phyloP scores from a whole-genome alignment of 2,888 invertebrate genomes.

The Hydraecia micacea region DNA sequence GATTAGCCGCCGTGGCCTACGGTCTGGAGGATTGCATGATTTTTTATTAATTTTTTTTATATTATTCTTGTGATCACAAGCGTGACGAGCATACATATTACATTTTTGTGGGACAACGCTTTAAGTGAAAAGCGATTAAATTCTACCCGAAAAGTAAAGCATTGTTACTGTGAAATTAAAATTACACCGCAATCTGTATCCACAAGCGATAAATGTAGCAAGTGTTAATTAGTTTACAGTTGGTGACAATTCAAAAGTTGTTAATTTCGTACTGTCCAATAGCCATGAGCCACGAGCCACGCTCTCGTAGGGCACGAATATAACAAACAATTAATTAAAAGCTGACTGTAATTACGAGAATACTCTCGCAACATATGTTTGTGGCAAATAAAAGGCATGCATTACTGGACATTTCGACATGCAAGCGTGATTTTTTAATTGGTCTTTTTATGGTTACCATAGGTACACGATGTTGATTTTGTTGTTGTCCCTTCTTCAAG shows the following conservation, averaged over 20 bases:
- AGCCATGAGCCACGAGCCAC: slow-evolving; percentile 48
- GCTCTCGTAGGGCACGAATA: slow-evolving; percentile 62
- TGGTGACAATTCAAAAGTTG: slow-evolving; percentile 70
- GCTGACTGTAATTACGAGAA: slow-evolving; percentile 67
- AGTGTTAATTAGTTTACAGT: slow-evolving; percentile 71
- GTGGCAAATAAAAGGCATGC: slow-evolving; percentile 56
- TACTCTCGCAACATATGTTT: slow-evolving; percentile 63
- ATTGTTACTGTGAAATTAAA: slow-evolving; percentile 45
- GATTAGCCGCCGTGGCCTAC: not conserved
- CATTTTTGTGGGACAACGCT: slow-evolving; percentile 3
- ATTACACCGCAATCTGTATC: slow-evolving; percentile 58
- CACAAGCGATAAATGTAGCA: slow-evolving; percentile 53
- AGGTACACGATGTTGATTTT: not conserved
- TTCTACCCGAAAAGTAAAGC: slow-evolving; percentile 45
- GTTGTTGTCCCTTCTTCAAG: not conserved
- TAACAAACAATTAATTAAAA: slow-evolving; percentile 72
- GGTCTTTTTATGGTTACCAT: slow-evolving; percentile 14
- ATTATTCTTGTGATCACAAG: not conserved
- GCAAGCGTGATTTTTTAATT: slow-evolving; percentile 43
- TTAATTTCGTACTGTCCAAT: slow-evolving; percentile 67
- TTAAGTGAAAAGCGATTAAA: slow-evolving; percentile 37
- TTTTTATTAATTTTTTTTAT: not conserved
- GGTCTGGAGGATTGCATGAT: not conserved
- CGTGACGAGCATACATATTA: slow-evolving; percentile 1
- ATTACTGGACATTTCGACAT: slow-evolving; percentile 46